Evolutionary conservation across 1,140 invertebrate genomes (phyloP).

Genomic region (Camponotus pennsylvanicus): DNA sequence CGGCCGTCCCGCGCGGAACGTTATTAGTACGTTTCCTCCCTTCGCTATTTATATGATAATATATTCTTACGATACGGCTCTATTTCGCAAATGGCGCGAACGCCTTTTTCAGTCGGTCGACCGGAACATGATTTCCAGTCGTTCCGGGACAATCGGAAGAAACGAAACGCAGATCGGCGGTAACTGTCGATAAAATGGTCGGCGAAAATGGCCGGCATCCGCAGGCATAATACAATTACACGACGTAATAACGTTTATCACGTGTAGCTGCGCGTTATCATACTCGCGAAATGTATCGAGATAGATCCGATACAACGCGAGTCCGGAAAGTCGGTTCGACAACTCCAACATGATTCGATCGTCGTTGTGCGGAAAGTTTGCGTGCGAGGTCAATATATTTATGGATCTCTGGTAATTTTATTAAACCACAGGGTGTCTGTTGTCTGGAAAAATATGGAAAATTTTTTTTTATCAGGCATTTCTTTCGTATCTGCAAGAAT

Average conservation of each 20-base stretch:
- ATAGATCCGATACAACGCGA: background rate
- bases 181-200: constrained; percentile 14
- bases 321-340: constrained; percentile 27
- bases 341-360: constrained; percentile 11
- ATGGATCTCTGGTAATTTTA: constrained; percentile 28
- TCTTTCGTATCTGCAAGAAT: no score
- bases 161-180: background rate
- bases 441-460: no score
- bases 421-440: background rate
- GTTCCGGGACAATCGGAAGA: background rate
- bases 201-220: background rate
- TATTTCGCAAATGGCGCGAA: constrained; percentile 26
- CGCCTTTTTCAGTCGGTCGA: background rate
- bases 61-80: constrained; percentile 46
- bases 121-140: background rate
- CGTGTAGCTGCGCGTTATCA: background rate
- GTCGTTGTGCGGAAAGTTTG: background rate
- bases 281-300: background rate
- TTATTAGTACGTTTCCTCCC: constrained; percentile 47
- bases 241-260: constrained; percentile 31
- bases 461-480: no score
- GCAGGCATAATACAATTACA: constrained; percentile 12
- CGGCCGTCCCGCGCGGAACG: background rate
- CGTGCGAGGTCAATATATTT: constrained; percentile 26
- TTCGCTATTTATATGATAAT: constrained; percentile 60